Percentiles rank a stretch among this genome's conserved stretches.
phyloP scores from a whole-genome alignment of 2,888 invertebrate species.

The Hymenopus coronatus region DNA sequence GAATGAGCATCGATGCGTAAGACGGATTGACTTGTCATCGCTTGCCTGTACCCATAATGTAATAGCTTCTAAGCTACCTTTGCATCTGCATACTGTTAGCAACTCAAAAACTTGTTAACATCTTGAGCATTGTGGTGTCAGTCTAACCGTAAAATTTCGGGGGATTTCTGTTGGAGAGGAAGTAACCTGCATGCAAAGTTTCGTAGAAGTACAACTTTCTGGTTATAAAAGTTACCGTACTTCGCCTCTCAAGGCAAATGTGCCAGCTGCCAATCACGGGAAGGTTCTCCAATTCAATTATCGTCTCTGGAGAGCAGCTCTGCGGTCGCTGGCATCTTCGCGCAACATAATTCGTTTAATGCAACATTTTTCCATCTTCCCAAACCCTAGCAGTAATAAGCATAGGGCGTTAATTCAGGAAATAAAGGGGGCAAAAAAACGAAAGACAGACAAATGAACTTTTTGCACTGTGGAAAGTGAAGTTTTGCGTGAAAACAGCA shows the following conservation, averaged over 20 bases:
- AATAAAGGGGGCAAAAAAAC: background rate
- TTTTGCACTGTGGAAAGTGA: too few relatives aligned
- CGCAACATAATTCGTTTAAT: background rate
- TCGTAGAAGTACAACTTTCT: background rate
- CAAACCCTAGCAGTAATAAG: background rate
- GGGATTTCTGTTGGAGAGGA: background rate
- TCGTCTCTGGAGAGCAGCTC: background rate
- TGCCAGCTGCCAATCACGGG: background rate
- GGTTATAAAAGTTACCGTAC: background rate
- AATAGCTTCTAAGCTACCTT: background rate
- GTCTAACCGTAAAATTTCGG: background rate
- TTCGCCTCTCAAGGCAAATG: background rate
- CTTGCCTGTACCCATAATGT: background rate
- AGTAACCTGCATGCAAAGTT: background rate
- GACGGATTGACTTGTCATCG: too few relatives aligned
- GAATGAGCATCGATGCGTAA: too few relatives aligned
- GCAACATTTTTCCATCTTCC: background rate
- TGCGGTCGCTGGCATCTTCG: too few relatives aligned
- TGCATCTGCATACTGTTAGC: background rate
- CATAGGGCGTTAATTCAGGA: background rate
- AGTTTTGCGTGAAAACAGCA: too few relatives aligned
- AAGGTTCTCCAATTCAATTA: background rate
- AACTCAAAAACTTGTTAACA: too few relatives aligned
- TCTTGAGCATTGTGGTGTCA: background rate
- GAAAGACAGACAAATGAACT: too few relatives aligned